Evolutionary conservation across 2,113 vertebrate species (phyloP), one percentile per base, ranked within the genome.

Genomic region (Chrysochloris asiatica): DNA sequence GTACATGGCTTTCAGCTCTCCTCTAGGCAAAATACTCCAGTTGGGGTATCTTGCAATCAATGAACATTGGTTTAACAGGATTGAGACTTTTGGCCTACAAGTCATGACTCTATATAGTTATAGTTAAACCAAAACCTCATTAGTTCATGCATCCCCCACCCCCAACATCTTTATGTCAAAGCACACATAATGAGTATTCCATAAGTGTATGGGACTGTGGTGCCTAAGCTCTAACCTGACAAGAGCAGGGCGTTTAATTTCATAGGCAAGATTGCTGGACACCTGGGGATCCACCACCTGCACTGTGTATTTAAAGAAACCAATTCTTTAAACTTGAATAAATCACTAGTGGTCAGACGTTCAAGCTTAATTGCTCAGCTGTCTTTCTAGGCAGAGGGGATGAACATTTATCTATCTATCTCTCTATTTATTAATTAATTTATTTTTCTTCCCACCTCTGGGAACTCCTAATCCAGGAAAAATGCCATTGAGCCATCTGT

Each of bases 261-360:
- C 83, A 88, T 71, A 90, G 86, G 45, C 61, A 87, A 54, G 90
- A 63, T 76, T 43, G 28, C 59, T 89, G 94, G 59, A 86, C 93
- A 78, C 89, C 71, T 16, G 59, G 52, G 81, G 52, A 83, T 86
- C 47, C 1, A 0, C 75, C 89, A 90, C 81, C 82, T 79, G 83
- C 73, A 88, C 54, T 65, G 50, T 73, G 41, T 94, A 86, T 93
- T 95, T 95, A 92, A 94, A 94, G 81, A 95, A 78, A 19, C 82
- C 63, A 90, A 41, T 86, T 89, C 0, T 1, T 88, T 85, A 94
- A 96, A 96, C 84, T 95, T 94, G 90, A 94, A 90, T 88, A 73
- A 78, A 92, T 94, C 5, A 5, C 88, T 76, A n/a, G 59, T 69
- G 28, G 36, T 78, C 41, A 69, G 71, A 90, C 75, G 33, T 82